A percentile compares a stretch with the other conserved stretches of the same genome.
phyloP scores from a whole-genome alignment of 2,888 invertebrate species.

The Schizaphis graminum region DNA sequence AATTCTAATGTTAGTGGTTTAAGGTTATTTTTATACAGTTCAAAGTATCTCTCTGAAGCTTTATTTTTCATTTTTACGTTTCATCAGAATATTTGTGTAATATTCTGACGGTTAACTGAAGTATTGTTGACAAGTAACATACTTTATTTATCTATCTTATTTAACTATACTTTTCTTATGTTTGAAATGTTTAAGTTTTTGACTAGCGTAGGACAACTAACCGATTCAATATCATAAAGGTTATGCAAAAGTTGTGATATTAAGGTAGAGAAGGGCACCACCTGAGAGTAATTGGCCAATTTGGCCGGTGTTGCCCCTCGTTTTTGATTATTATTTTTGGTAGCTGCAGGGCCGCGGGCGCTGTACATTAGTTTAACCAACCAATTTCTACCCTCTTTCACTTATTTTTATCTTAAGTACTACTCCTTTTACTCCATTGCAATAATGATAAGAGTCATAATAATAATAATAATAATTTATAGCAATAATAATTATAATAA shows the following conservation, averaged over 20 bases:
- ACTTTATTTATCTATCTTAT: neutral
- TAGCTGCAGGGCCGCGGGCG: conserved; percentile 19
- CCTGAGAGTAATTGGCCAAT: conserved; percentile 65
- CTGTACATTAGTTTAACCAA: conserved; percentile 30
- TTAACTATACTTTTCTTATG: conserved; percentile 18
- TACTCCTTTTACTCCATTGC: neutral
- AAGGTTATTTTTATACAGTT: neutral
- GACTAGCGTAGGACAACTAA: neutral
- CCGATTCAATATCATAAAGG: conserved; percentile 52
- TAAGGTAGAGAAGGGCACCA: conserved; percentile 39
- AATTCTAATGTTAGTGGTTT: neutral
- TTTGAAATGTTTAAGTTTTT: conserved; percentile 10
- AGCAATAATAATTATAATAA: conserved; percentile 41
- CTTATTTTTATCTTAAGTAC: conserved; percentile 48
- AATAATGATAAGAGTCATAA: conserved; percentile 39
- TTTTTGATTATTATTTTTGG: conserved; percentile 54
- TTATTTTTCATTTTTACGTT: neutral
- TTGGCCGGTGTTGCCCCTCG: conserved; percentile 36
- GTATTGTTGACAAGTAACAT: conserved; percentile 35
- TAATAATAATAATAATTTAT: conserved; percentile 43
- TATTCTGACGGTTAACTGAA: conserved; percentile 10
- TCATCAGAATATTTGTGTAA: neutral
- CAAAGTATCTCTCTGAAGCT: neutral
- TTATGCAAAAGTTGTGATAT: conserved; percentile 37
- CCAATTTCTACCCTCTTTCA: conserved; percentile 45